Percentiles rank a stretch among this genome's conserved stretches.
Conservation (phyloP, 1,140 invertebrate species). For the Bacillus rossius region DNA sequence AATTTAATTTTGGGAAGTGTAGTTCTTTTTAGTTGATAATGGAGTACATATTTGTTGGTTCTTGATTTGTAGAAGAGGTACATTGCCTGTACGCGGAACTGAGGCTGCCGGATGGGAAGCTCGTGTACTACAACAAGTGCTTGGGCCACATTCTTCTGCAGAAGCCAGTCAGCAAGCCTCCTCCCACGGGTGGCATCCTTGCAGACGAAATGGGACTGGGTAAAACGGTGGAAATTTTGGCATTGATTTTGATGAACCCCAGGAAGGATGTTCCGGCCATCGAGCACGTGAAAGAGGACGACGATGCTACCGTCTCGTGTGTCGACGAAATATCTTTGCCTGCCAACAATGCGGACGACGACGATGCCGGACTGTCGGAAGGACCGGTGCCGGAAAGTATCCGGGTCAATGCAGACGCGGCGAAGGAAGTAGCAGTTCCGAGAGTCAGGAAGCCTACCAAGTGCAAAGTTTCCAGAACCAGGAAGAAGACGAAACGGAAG, state of each 20-base stretch:
- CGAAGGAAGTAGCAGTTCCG: too few relatives aligned
- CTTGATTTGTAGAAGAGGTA: constrained; percentile 25
- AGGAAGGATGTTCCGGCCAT: too few relatives aligned
- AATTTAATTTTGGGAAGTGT: constrained; percentile 2
- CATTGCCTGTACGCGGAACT: constrained; percentile 40
- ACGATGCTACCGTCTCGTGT: too few relatives aligned
- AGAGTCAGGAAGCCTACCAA: too few relatives aligned
- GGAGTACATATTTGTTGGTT: constrained; percentile 14
- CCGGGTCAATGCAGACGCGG: too few relatives aligned
- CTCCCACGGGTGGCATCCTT: constrained; percentile 64
- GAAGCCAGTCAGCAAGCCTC: constrained; percentile 31
- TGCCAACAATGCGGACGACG: too few relatives aligned
- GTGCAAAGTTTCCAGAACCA: too few relatives aligned
- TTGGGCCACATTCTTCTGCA: constrained; percentile 39
- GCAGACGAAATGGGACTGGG: constrained; percentile 84
- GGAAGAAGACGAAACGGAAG: too few relatives aligned
- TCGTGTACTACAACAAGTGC: constrained; percentile 50
- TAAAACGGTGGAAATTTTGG: constrained; percentile 74
- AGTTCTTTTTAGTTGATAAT: constrained; percentile 1
- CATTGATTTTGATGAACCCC: constrained; percentile 56
- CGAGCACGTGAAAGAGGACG: too few relatives aligned
- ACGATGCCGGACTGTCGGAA: too few relatives aligned
- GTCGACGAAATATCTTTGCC: too few relatives aligned
- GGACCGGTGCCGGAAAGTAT: too few relatives aligned
- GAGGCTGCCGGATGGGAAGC: constrained; percentile 33